Evolutionary conservation across 2,888 invertebrate species (phyloP).

Genomic region (Ectemnius lituratus): DNA sequence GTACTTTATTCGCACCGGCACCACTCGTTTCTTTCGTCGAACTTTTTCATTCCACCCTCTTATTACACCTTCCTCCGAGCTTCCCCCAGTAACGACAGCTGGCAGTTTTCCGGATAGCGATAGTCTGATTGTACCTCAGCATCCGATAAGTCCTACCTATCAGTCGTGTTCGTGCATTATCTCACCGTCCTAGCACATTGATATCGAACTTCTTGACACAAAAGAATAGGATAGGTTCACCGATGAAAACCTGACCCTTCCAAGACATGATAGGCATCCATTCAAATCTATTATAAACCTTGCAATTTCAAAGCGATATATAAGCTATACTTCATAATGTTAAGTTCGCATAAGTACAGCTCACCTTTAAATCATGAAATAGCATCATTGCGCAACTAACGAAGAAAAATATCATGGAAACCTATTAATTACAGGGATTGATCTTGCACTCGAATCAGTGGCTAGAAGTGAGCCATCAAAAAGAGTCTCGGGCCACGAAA

Average conservation of each 20-base stretch:
- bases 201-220: conserved; percentile 8
- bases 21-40: neutral
- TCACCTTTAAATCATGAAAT: no score
- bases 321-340: no score
- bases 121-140: conserved; percentile 31
- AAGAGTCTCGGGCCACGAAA: conserved; percentile 8
- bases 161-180: conserved; percentile 42
- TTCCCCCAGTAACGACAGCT: conserved; percentile 39
- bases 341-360: no score
- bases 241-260: no score
- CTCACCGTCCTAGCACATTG: conserved; percentile 45
- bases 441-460: neutral
- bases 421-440: no score
- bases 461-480: neutral
- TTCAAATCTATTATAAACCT: no score
- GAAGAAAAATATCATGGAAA: no score
- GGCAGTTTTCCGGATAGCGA: conserved; percentile 47
- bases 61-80: neutral
- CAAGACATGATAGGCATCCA: no score
- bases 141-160: conserved; percentile 33
- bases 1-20: neutral
- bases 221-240: no score
- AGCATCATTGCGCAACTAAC: no score
- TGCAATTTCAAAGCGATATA: no score
- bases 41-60: conserved; percentile 13